Percentiles rank a stretch among this genome's conserved stretches.
phyloP scores from a whole-genome alignment of 2,888 invertebrate species.

The Homarus gammarus region DNA sequence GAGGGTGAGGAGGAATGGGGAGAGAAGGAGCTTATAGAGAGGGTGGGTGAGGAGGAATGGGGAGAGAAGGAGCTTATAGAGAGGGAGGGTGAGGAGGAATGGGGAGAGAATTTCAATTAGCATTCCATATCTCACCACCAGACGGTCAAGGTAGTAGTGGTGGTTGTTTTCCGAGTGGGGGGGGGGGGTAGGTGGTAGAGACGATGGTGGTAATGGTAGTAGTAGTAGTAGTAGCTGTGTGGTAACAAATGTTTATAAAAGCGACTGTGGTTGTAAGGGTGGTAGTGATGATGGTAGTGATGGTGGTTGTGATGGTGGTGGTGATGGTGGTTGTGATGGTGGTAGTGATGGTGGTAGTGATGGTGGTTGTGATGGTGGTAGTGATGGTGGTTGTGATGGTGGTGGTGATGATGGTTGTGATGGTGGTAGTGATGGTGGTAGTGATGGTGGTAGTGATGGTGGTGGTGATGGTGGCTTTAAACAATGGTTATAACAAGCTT shows the following conservation, averaged over 20 bases:
- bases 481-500: neutral
- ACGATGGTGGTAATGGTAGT: too few relatives aligned
- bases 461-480: neutral
- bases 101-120: too few relatives aligned
- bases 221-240: too few relatives aligned
- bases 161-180: too few relatives aligned
- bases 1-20: too few relatives aligned
- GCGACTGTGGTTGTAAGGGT: too few relatives aligned
- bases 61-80: neutral
- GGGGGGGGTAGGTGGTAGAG: too few relatives aligned
- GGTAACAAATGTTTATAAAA: too few relatives aligned
- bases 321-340: neutral
- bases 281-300: too few relatives aligned
- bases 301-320: too few relatives aligned
- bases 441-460: neutral
- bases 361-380: slow-evolving; percentile 7
- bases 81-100: neutral
- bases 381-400: neutral
- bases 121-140: too few relatives aligned
- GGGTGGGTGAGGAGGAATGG: neutral
- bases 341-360: neutral
- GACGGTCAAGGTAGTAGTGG: too few relatives aligned
- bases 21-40: neutral
- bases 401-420: neutral
- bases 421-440: slow-evolving; percentile 5